Evolutionary conservation across 2,797 vertebrate species (phyloP), one percentile per base, ranked within the genome.

Genomic region (Oreonectes daqikongensis): DNA sequence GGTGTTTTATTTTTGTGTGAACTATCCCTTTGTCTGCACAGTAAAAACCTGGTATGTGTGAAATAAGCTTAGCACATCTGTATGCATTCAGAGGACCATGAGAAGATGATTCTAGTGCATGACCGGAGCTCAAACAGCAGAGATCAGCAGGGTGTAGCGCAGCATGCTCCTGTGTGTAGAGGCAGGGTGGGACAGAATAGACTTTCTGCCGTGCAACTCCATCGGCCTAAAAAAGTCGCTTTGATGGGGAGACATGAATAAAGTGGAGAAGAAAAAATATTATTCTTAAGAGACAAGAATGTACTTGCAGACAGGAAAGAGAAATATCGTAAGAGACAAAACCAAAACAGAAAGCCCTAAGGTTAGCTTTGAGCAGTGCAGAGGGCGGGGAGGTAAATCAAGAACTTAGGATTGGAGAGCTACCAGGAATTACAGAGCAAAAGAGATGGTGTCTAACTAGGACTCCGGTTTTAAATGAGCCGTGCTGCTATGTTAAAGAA

Each of bases 401-500:
- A 38, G 20, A 40, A 63, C 4, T 40, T 17, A 55, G 46, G n/a
- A 55, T 61, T 50, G 42, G n/a, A 48, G 18, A 59, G 70, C 65
- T 4, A 50, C 18, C 22, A 78, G 60, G 50, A 70, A 77, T 26
- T 73, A 66, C 38, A 52, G 22, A 71, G n/a, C 63, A 48, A 24
- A 50, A 44, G 5, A 57, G 50, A 57, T 79, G 67, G 72, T 76
- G 80, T 61, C 52, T 74, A 69, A 22, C 60, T 5, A n/a, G 14
- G 38, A 30, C 73, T 68, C 26, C 22, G 38, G 63, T 67, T 75
- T 77, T 72, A 75, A 35, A 63, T 32, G 26, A 64, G 67, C 46
- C 50, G 20, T 69, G 68, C 64, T 48, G 74, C 72, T 24, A 42
- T 76, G 52, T 64, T 72, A 77, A 80, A 79, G 70, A 80, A 46